Base-by-base conservation (phyloP, 2,888 invertebrate species). In the Tortricodes alternella region DNA sequence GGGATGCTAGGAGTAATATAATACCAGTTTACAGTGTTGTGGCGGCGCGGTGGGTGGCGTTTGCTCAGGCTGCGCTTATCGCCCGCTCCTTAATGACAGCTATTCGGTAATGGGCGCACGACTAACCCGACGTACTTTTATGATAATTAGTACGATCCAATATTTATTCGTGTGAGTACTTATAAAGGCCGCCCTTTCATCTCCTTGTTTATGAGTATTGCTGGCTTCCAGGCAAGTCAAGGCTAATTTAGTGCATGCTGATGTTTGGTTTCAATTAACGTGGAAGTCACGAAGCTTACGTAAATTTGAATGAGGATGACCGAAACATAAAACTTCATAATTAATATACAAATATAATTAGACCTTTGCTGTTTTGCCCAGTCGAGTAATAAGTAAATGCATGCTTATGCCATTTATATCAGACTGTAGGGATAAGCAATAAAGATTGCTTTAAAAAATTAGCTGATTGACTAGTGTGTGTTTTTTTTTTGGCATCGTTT, bases 131-230 rank as follows among this genome's bases (percentile, higher is more conserved):
- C 80, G 78, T 80, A 82, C 81, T 83, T 83, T 87, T 86, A 87
- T 85, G 86, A 83, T 89, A 87, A 88, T 88, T 85, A 88, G 84
- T 81, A 72, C 75, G 78, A 78, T 82, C 76, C 79, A 83, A 82
- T 88, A 87, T 87, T 87, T 85, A 85, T 85, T 79, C 74, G 74
- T 74, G 77, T 74, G 74, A 74, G 77, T 74, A 76, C 73, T 72
- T 80, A 75, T 78, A 79, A 73, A 73, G 64, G 68, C 80, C 74
- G 80, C 80, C 70, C 80, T 85, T 84, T 86, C 80, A 85, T 85
- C 84, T 80, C 62, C 74, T 78, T 79, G 78, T 85, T 84, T 87
- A 83, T 83, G 85, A 71, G 74, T 81, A 78, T 77, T 78, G 78
- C 81, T 71, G 66, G 80, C 72, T 78, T 70, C 71, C 72, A 76